Evolutionary conservation across 2,113 vertebrate genomes (phyloP).

Genomic region (Callorhinus ursinus): DNA sequence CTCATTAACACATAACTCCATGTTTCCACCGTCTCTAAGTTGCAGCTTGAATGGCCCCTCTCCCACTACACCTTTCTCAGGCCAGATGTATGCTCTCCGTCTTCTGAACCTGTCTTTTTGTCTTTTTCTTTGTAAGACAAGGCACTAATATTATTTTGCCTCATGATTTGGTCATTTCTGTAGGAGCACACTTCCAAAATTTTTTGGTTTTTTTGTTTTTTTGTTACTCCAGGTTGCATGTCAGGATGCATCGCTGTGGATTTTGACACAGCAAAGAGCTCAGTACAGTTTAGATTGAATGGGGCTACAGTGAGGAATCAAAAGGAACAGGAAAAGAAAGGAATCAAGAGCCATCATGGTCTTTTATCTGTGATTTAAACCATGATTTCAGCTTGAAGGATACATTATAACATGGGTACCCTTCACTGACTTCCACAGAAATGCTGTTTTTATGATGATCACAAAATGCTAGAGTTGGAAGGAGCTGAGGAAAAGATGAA

Average conservation of each 20-base stretch:
- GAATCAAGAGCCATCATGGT: neutral
- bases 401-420: neutral
- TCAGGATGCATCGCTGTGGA: neutral
- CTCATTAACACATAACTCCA: neutral
- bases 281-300: neutral
- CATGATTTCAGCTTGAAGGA: neutral
- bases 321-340: neutral
- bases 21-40: neutral
- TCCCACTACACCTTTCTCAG: neutral
- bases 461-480: constrained; percentile 8
- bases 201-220: neutral
- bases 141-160: neutral
- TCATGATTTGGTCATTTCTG: neutral
- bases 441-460: neutral
- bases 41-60: neutral
- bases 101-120: neutral
- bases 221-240: neutral
- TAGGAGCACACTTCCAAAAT: neutral
- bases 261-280: neutral
- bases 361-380: neutral
- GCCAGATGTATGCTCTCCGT: neutral
- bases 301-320: neutral
- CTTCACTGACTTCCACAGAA: constrained; percentile 11
- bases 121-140: neutral
- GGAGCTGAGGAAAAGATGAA: neutral